Evolutionary conservation across 2,888 invertebrate species (phyloP), one percentile per base, ranked within the genome.

Genomic region (Cybosia mesomella): DNA sequence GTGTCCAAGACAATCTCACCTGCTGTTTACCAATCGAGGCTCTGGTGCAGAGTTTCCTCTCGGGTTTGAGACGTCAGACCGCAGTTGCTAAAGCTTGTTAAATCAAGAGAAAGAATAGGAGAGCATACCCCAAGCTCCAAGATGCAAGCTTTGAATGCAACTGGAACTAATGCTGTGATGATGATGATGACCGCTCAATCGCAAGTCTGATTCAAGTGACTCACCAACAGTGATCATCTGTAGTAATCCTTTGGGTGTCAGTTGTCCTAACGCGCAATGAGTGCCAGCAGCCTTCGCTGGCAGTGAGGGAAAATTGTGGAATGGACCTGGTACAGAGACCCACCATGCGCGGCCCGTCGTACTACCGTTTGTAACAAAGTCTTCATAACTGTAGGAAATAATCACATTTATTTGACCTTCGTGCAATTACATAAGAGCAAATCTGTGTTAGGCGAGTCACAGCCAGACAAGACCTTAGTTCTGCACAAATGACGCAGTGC

Each of bases 141-240:
- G 9, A 8, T 34, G 34, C 34, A 3, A 34, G 9, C 9, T 34
- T 34, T 34, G 9, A 34, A 34, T 34, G 9, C 9, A 34, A 8
- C 3, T 10, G 9, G 9, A 34, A 34, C 34, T 34, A 34, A 34
- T 10, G 34, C 9, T 8, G 34, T 34, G 34, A 34, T 7, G 34
- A 34, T 34, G 34, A 34, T 34, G 34, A 3, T 34, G 34, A 34
- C 8, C 34, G n/a, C n/a, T 53, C 49, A 18, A 3, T 15, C 53
- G 1, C 53, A 55, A 28, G 28, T 28, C 28, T 28, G 28, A n/a
- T n/a, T 3, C 4, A 28, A 18, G 15, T 5, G 5, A 92, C 80
- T 96, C 93, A 76, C 99, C 99, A 18, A 98, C 96, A 75, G 96
- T 96, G 32, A 98, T 91, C 84, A 98, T 96, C 91, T 99, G 99